phyloP scores from a whole-genome alignment of 2,888 invertebrate genomes.

The Scotopteryx bipunctaria region DNA sequence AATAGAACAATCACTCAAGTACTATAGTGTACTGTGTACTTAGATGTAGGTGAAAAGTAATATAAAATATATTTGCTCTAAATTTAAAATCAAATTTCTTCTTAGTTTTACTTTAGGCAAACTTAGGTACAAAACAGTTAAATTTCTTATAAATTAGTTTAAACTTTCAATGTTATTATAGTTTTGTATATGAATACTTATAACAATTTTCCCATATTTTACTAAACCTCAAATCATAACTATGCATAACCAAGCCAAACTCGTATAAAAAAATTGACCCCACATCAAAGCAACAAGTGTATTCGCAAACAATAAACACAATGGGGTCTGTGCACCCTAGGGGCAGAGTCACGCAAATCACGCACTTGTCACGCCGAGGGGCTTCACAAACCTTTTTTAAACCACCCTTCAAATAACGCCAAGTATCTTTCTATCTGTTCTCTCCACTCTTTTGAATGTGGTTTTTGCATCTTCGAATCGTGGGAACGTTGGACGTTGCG shows the following conservation, averaged over 20 bases:
- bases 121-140: no score
- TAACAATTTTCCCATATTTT: no score
- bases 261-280: constrained; percentile 15
- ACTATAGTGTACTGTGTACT: no score
- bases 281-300: constrained; percentile 57
- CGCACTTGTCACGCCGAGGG: constrained; percentile 71
- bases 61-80: no score
- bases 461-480: constrained; percentile 65
- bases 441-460: constrained; percentile 46
- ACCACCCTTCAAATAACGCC: constrained; percentile 53
- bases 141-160: no score
- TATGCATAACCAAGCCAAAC: not conserved
- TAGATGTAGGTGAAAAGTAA: no score
- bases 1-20: not conserved
- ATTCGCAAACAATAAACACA: constrained; percentile 55
- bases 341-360: constrained; percentile 45
- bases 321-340: constrained; percentile 47
- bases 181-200: no score
- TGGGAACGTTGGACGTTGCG: constrained; percentile 51
- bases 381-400: constrained; percentile 49
- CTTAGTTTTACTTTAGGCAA: no score
- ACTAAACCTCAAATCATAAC: not conserved
- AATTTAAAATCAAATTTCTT: no score
- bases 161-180: no score
- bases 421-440: constrained; percentile 55